Conservation (phyloP, 2,888 invertebrate genomes). For the Flabesymbios commensalis region DNA sequence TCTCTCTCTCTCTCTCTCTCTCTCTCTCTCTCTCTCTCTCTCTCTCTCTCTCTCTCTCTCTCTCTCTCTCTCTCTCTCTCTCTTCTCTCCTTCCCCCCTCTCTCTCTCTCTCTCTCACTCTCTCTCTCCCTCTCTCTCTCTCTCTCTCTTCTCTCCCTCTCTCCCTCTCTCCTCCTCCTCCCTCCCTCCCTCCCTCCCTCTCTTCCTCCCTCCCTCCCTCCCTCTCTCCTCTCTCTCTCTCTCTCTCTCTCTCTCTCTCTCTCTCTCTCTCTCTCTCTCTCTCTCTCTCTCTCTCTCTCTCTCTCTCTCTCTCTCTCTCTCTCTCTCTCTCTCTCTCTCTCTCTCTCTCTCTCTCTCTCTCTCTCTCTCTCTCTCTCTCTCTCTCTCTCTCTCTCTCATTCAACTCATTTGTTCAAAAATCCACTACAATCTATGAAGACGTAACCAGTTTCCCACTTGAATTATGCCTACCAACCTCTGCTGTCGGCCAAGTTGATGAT, state of each 20-base stretch:
- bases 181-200: slow-evolving; percentile 12
- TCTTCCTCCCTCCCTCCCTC: slow-evolving; percentile 7
- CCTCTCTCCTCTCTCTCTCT: slow-evolving; percentile 12
- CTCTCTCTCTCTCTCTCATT: no score
- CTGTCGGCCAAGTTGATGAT: no score
- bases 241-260: slow-evolving; percentile 9
- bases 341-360: no score
- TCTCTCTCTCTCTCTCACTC: neutral
- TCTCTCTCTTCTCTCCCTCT: neutral
- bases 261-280: no score
- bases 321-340: no score
- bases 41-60: slow-evolving; percentile 1
- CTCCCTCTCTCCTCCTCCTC: neutral
- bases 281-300: no score
- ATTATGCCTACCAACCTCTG: no score
- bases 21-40: slow-evolving; percentile 9
- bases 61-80: neutral
- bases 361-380: no score
- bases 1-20: neutral
- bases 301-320: no score
- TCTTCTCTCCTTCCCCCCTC: neutral
- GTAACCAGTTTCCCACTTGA: no score
- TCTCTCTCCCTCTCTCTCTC: neutral
- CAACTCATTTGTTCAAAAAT: no score
- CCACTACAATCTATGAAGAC: no score